Percentiles rank a stretch among this genome's conserved stretches.
Conservation (phyloP, 35 echinoderm and acorn worm genomes). For the Hemicentrotus pulcherrimus region DNA sequence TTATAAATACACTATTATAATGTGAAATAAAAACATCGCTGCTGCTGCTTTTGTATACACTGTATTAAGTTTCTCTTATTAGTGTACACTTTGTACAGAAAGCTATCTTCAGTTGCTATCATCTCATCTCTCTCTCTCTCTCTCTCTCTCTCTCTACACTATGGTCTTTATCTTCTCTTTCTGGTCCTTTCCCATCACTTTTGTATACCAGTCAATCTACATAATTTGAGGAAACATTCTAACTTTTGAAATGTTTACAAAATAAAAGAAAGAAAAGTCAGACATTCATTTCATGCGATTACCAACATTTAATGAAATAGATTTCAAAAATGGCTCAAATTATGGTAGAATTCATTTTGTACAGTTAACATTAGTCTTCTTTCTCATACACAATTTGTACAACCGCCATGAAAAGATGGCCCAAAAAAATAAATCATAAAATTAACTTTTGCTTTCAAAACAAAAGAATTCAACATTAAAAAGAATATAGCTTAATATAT, state of each 20-base stretch:
- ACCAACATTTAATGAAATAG: constrained; percentile 39
- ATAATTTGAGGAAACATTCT: not conserved
- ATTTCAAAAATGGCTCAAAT: constrained; percentile 10
- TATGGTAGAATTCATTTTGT: constrained; percentile 26
- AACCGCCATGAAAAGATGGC: not conserved
- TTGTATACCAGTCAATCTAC: no score
- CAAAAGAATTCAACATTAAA: not conserved
- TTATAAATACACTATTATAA: no score
- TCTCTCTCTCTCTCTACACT: not conserved
- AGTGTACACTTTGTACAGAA: no score
- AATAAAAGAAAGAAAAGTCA: not conserved
- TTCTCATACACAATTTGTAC: constrained; percentile 8
- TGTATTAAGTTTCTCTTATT: no score
- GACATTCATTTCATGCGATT: constrained; percentile 10
- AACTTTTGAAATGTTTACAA: not conserved
- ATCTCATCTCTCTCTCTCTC: not conserved
- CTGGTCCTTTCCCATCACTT: not conserved
- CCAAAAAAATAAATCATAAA: not conserved
- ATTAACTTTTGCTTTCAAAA: not conserved
- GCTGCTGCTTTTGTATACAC: no score
- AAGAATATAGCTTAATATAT: not conserved
- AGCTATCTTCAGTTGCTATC: no score
- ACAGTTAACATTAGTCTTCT: not conserved
- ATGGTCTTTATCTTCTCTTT: not conserved
- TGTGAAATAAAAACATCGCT: no score